Conservation (phyloP, 2,113 vertebrate genomes). For the Brachyhypopomus occidentalis region DNA sequence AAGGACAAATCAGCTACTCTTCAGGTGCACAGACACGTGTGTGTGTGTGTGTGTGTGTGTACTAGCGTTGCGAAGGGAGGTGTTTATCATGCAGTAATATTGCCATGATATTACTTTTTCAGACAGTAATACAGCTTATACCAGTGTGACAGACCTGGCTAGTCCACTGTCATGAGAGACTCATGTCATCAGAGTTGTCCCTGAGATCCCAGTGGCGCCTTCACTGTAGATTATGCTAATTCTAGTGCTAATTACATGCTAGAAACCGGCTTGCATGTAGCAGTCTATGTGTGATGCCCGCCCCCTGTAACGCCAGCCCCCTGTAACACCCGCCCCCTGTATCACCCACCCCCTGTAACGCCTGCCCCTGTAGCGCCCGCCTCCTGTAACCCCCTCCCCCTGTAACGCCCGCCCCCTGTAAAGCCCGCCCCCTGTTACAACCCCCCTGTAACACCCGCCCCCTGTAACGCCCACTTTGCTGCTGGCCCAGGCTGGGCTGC, state of each 20-base stretch:
- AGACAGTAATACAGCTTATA: too few species aligned
- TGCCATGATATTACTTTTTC: too few species aligned
- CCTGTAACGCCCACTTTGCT: conserved; percentile 23
- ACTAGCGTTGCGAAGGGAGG: too few species aligned
- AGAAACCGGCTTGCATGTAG: neutral
- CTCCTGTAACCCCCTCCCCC: neutral
- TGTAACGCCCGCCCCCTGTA: neutral
- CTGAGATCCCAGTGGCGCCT: neutral
- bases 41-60: conserved; percentile 20
- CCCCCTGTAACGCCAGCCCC: too few species aligned
- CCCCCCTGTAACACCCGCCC: neutral
- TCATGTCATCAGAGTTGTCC: too few species aligned
- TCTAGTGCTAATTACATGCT: neutral
- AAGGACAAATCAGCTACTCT: conserved; percentile 65
- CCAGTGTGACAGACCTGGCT: neutral
- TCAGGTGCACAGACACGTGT: conserved; percentile 39
- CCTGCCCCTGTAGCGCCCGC: conserved; percentile 19
- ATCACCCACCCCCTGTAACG: neutral
- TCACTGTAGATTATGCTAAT: too few species aligned
- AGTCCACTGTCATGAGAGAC: neutral
- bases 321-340: too few species aligned
- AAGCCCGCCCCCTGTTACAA: neutral
- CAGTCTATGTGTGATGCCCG: neutral
- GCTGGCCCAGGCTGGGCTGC: conserved; percentile 81
- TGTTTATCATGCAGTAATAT: too few species aligned